Percentiles rank a stretch among this genome's conserved stretches.
Evolutionary conservation across 2,888 invertebrate species (phyloP).

Genomic region (Malthinus flaveolus): DNA sequence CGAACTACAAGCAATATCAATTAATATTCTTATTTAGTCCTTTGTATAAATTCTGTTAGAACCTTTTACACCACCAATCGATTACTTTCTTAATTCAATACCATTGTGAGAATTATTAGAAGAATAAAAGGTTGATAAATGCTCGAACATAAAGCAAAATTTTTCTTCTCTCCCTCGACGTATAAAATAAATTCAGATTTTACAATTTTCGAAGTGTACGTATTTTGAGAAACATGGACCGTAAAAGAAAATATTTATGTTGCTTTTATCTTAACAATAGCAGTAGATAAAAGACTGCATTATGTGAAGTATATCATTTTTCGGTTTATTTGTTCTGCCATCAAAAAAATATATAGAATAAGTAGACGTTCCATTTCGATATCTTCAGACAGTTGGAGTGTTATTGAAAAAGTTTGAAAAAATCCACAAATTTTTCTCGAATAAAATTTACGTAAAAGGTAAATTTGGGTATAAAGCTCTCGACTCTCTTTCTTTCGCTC

Average conservation of each 20-base stretch:
- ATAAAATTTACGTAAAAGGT: background rate
- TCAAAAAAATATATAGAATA: constrained; percentile 1
- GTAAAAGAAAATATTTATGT: constrained; percentile 11
- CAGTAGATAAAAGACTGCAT: constrained; percentile 8
- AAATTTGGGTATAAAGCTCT: background rate
- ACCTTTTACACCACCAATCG: too few relatives aligned
- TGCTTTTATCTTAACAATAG: constrained; percentile 16
- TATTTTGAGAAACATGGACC: background rate
- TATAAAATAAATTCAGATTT: too few relatives aligned
- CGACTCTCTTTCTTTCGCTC: background rate
- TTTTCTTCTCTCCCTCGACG: too few relatives aligned
- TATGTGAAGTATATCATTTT: constrained; percentile 10
- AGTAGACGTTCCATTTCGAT: constrained; percentile 7
- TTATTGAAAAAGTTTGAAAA: constrained; percentile 12
- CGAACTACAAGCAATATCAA: too few relatives aligned
- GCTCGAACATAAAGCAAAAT: too few relatives aligned
- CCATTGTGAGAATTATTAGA: too few relatives aligned
- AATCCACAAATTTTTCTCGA: background rate
- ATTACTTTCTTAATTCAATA: too few relatives aligned
- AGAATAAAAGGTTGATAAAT: too few relatives aligned
- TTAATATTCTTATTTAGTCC: too few relatives aligned
- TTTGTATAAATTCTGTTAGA: too few relatives aligned
- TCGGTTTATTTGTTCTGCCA: constrained; percentile 8
- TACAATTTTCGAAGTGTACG: too few relatives aligned
- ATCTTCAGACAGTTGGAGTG: constrained; percentile 8